These are phyloP conservation scores for Prionailurus viverrinus DNA, from an alignment of 2,113 vertebrate species.

Conservation along the genomic window DNA sequence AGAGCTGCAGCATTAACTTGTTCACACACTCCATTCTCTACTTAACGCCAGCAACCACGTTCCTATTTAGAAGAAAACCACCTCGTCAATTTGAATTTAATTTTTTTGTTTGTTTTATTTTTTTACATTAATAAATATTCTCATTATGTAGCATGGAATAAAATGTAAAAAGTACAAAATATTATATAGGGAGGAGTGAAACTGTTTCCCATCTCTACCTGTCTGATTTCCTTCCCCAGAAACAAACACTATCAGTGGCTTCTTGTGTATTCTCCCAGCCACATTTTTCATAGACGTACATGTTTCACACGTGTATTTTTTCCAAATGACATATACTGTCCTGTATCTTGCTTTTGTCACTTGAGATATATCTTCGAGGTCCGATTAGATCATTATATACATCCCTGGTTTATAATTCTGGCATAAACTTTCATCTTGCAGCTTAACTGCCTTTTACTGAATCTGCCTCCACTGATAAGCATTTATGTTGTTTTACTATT, in stretches of 20 bases:
- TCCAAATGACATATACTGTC: neutral
- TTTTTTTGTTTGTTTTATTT: neutral
- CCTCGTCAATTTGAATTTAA: slow-evolving; percentile 34
- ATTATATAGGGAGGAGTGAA: neutral
- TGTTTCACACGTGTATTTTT: neutral
- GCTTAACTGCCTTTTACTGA: neutral
- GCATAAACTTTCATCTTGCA: neutral
- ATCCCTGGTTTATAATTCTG: neutral
- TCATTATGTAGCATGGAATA: neutral
- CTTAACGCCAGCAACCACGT: neutral
- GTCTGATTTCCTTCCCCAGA: neutral
- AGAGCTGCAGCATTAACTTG: neutral
- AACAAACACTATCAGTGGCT: neutral
- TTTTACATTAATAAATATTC: slow-evolving; percentile 42
- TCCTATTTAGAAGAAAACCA: slow-evolving; percentile 24
- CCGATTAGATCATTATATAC: neutral
- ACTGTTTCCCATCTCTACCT: neutral
- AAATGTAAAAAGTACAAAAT: neutral
- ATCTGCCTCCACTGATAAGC: neutral
- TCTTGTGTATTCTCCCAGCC: neutral
- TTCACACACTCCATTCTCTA: neutral
- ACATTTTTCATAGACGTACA: neutral
- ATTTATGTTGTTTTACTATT: neutral
- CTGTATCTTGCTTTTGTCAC: neutral
- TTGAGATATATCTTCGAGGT: neutral